phyloP scores from a whole-genome alignment of 2,888 invertebrate species.

The Drosophila ezoana region DNA sequence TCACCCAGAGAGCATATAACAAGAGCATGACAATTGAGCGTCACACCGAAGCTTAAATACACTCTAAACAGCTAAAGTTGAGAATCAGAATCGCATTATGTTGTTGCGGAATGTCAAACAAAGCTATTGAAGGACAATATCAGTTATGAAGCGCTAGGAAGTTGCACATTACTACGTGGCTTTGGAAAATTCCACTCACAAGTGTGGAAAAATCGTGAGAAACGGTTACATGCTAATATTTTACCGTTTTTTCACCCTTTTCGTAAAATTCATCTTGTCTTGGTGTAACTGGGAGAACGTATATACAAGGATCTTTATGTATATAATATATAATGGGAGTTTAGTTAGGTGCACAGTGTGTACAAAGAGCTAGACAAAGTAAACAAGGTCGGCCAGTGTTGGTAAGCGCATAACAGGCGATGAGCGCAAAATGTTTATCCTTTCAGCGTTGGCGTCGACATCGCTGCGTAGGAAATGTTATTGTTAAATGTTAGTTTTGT shows the following conservation, averaged over 20 bases:
- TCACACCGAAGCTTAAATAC: slow-evolving; percentile 23
- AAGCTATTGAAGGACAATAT: too few species aligned
- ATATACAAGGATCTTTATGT: too few species aligned
- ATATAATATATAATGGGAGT: neutral
- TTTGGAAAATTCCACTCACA: too few species aligned
- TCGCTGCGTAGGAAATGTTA: slow-evolving; percentile 75
- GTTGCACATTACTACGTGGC: too few species aligned
- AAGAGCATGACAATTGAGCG: neutral
- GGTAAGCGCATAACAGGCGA: slow-evolving; percentile 35
- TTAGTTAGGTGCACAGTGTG: neutral
- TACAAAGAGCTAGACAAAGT: neutral
- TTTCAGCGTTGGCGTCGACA: slow-evolving; percentile 70
- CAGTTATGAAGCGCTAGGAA: too few species aligned
- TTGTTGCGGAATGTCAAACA: too few species aligned
- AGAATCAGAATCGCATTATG: neutral
- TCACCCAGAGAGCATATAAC: slow-evolving; percentile 35
- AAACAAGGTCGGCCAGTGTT: neutral
- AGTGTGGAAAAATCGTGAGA: too few species aligned
- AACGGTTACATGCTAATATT: too few species aligned
- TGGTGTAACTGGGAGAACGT: too few species aligned
- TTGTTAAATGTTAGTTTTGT: slow-evolving; percentile 80
- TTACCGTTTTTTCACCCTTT: too few species aligned
- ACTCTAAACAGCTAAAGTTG: neutral
- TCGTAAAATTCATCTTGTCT: too few species aligned
- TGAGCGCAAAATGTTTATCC: slow-evolving; percentile 70